Base-by-base conservation (phyloP, 2,113 vertebrate genomes). In the Arizona elegans region DNA sequence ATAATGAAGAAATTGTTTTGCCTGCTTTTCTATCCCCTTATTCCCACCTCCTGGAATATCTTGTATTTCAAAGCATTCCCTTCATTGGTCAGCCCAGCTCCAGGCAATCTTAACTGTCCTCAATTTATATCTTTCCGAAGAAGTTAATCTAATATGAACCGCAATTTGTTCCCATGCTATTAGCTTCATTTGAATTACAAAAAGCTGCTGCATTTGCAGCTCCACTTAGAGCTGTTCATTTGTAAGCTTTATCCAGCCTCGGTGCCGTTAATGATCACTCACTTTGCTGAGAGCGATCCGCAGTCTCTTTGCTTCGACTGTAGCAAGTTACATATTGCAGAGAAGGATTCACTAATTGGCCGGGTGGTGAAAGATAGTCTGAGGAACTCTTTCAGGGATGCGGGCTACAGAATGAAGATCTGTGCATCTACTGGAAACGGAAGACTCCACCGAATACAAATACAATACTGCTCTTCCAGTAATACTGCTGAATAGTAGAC, bases 61-160 rank as follows among this genome's bases (percentile, higher is more conserved):
- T 90, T 33, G 94, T 88, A 88, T 97, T 90, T 96, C 96, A 93
- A 92, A 93, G 92, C 95, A 87, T 97, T 92, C 96, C 94, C n/a
- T 3, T 95, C 92, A 38, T 93, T 91, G 95, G 96, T 93, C 92
- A 92, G 50, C 91, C 13, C 65, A 0, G 8, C 95, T 95, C 95
- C 87, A n/a, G 1, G 93, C 96, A 95, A 96, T 93, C 94, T 87
- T 95, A 89, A 95, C 95, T 96, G 91, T 29, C 93, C 86, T 86
- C 2, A 94, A 94, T 95, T 87, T 93, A 19, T 90, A 95, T 96
- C 96, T 91, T 96, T 95, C 96, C 96, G 96, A 95, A 96, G 95
- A 95, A 95, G 95, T 97, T 96, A 97, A 97, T 97, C 96, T 96
- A 95, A 96, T 96, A 96, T 95, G 95, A 97, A 95, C 96, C 96